Evolutionary conservation across 2,797 vertebrate genomes (phyloP).

Genomic region (Lepidocolaptes lacrymiger): DNA sequence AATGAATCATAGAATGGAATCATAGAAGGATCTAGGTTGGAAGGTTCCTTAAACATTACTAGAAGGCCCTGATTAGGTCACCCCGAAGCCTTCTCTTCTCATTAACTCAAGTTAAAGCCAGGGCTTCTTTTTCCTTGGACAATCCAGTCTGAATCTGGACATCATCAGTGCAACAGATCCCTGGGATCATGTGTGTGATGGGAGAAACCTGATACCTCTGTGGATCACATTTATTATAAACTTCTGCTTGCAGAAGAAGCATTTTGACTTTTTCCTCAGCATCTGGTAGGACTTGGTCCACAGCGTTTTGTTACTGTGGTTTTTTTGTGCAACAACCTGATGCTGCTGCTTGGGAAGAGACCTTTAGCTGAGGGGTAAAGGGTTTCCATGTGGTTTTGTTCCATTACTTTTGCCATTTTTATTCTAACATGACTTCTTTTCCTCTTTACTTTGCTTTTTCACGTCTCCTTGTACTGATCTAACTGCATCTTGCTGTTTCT

Average conservation of each 20-base stretch:
- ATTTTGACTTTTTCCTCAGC: not conserved
- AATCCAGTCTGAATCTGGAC: not conserved
- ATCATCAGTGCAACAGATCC: not conserved
- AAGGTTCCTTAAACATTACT: not conserved
- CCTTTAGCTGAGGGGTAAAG: not conserved
- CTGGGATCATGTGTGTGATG: not conserved
- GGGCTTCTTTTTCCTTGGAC: not conserved
- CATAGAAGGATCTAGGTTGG: not conserved
- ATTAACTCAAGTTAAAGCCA: not conserved
- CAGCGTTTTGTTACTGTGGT: not conserved
- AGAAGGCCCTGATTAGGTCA: not conserved
- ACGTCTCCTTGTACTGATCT: not conserved
- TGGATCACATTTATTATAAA: not conserved
- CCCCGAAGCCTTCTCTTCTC: not conserved
- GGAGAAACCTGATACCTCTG: not conserved
- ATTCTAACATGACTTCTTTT: not conserved
- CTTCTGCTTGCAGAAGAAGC: not conserved
- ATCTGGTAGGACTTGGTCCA: not conserved
- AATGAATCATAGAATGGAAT: not conserved
- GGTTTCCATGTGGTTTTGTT: not conserved
- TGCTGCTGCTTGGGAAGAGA: not conserved
- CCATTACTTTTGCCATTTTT: not conserved
- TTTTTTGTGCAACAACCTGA: not conserved
- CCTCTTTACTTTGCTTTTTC: not conserved
- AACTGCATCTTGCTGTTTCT: slow-evolving; percentile 31